phyloP scores from a whole-genome alignment of 2,888 invertebrate genomes.

The Tipula vernalis region DNA sequence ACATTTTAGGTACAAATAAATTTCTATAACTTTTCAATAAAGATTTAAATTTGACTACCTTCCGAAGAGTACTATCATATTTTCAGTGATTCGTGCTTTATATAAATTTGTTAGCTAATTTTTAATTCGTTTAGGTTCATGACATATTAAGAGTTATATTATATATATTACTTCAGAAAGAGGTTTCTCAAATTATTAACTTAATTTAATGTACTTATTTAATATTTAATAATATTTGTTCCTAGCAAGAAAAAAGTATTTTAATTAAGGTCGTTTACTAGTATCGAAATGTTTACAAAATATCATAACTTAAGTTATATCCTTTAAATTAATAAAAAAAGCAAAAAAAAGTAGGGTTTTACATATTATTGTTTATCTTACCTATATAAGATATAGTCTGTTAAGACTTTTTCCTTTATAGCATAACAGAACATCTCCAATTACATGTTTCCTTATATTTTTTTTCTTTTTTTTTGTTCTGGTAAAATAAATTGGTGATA shows the following conservation, averaged over 20 bases:
- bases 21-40: too few species aligned
- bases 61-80: too few species aligned
- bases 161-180: too few species aligned
- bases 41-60: too few species aligned
- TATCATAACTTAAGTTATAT: not conserved
- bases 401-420: not conserved
- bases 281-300: not conserved
- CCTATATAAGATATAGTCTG: not conserved
- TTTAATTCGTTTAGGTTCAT: too few species aligned
- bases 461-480: not conserved
- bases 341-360: not conserved
- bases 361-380: not conserved
- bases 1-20: too few species aligned
- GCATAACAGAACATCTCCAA: not conserved
- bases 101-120: too few species aligned
- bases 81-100: too few species aligned
- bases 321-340: not conserved
- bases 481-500: not conserved
- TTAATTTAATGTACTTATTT: too few species aligned
- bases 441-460: not conserved
- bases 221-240: too few species aligned
- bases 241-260: not conserved
- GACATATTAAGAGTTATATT: too few species aligned
- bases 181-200: too few species aligned
- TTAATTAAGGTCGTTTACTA: not conserved